Evolutionary conservation across 2,797 vertebrate species (phyloP), one percentile per base, ranked within the genome.

Genomic region (Aeoliscus strigatus): DNA sequence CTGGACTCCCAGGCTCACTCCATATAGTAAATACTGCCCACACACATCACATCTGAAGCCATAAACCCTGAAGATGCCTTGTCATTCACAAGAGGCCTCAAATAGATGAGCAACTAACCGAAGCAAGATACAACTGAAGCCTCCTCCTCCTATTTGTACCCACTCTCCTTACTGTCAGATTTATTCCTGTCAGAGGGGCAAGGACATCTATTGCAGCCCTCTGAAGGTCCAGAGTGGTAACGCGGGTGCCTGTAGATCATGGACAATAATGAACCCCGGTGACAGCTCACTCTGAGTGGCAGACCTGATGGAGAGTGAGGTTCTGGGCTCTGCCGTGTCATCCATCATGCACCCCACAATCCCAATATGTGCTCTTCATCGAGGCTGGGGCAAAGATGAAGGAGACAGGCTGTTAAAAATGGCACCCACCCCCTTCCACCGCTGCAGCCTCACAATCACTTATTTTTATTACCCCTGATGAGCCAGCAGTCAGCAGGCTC

Each of bases 241-340:
- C 41, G 41, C 27, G 12, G 34, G 51, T 28, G 71, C 30, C 74
- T 70, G 72, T 87, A 84, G 77, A 84, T 88, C 77, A 84, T 67
- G 0, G 43, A 32, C 59, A 49, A 68, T 86, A 77, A 82, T 69
- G 64, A 43, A 60, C 60, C 27, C 2, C 27, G 44, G 24, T 82
- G 84, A 85, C 85, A 81, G 78, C 73, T 86, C 77, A 84, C 76
- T 81, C 66, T 51, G 40, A 59, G 61, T 57, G 66, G 46, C 50
- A 56, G 56, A 18, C 51, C 64, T 68, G 68, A 80, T 76, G 51
- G 48, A 37, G 60, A 65, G 56, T 27, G 50, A 51, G 49, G 56
- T 68, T 15, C 39, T 35, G 21, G 31, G 34, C 51, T 21, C 39
- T 29, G 34, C 45, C 18, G 37, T n/a, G 27, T 60, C 60, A 81